phyloP scores from a whole-genome alignment of 1,140 invertebrate species.

The Drosophila willistoni region DNA sequence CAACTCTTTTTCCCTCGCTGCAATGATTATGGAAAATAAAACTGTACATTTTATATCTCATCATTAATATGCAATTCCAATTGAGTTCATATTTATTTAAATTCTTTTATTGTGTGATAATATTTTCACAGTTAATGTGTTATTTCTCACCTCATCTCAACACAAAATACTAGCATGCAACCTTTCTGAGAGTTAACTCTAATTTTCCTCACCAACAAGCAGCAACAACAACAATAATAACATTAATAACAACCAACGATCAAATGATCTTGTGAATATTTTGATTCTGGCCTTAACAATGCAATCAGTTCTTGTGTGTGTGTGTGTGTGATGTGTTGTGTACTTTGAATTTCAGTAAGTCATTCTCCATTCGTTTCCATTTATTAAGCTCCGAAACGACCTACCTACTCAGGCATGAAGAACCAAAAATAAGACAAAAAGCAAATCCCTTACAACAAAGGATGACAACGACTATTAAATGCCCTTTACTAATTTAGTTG shows the following conservation, averaged over 20 bases:
- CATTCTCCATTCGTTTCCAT: slow-evolving; percentile 24
- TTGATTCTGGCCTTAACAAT: slow-evolving; percentile 30
- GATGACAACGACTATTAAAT: not conserved
- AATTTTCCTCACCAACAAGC: not conserved
- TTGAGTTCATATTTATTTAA: slow-evolving; percentile 3
- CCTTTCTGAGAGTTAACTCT: not conserved
- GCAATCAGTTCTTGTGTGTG: slow-evolving; percentile 22
- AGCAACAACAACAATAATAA: not conserved
- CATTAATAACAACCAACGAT: slow-evolving; percentile 12
- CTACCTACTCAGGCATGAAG: slow-evolving; percentile 67
- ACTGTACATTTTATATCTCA: not conserved
- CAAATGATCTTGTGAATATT: slow-evolving; percentile 41
- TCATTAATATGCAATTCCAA: not conserved
- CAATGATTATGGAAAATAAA: not conserved
- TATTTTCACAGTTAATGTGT: slow-evolving; percentile 13
- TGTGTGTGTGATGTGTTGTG: not conserved
- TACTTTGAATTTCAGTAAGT: slow-evolving; percentile 30
- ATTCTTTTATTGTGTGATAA: slow-evolving; percentile 5
- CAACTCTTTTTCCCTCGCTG: not conserved
- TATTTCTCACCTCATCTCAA: slow-evolving; percentile 4
- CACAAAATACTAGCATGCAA: not conserved
- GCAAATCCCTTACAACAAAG: slow-evolving; percentile 19
- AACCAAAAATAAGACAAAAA: slow-evolving; percentile 30
- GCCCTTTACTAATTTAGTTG: not conserved
- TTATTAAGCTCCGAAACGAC: slow-evolving; percentile 30